Evolutionary conservation across 2,113 vertebrate genomes (phyloP).

Genomic region (Verasper variegatus): DNA sequence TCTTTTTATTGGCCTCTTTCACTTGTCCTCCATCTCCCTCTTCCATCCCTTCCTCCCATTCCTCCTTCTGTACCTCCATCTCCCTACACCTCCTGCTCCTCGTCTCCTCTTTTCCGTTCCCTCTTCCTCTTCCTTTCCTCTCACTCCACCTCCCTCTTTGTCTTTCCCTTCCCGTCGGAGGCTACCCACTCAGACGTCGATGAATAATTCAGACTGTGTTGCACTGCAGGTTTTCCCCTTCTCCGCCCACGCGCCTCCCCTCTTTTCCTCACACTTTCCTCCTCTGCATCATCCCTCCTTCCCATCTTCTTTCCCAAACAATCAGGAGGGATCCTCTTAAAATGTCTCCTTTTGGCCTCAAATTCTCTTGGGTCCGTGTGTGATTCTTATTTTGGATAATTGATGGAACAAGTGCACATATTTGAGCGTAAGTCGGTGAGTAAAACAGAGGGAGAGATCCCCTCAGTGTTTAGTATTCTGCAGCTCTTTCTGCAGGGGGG

Average conservation of each 20-base stretch:
- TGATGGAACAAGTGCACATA: conserved; percentile 5
- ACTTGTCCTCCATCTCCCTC: background rate
- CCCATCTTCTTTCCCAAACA: conserved; percentile 6
- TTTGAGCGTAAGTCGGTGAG: background rate
- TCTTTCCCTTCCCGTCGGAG: conserved; percentile 47
- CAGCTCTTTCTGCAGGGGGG: conserved; percentile 60
- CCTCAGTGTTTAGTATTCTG: conserved; percentile 71
- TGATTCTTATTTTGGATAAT: conserved; percentile 17
- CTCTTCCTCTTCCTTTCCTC: background rate
- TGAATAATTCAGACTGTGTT: conserved; percentile 87
- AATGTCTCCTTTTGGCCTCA: background rate
- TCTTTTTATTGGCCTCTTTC: background rate
- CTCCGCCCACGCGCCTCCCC: conserved; percentile 62
- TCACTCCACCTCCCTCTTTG: background rate
- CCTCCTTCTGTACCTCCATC: conserved; percentile 29
- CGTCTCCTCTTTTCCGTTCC: background rate
- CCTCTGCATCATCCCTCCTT: conserved; percentile 66
- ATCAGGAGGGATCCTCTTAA: background rate
- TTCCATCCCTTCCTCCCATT: background rate
- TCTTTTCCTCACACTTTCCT: conserved; percentile 30
- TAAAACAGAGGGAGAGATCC: conserved; percentile 33
- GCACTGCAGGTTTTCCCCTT: conserved; percentile 80
- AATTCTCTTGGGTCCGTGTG: background rate
- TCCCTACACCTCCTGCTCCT: background rate
- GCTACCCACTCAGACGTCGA: conserved; percentile 68